Evolutionary conservation across 2,113 vertebrate species (phyloP).

Genomic region (Hemiscyllium ocellatum): DNA sequence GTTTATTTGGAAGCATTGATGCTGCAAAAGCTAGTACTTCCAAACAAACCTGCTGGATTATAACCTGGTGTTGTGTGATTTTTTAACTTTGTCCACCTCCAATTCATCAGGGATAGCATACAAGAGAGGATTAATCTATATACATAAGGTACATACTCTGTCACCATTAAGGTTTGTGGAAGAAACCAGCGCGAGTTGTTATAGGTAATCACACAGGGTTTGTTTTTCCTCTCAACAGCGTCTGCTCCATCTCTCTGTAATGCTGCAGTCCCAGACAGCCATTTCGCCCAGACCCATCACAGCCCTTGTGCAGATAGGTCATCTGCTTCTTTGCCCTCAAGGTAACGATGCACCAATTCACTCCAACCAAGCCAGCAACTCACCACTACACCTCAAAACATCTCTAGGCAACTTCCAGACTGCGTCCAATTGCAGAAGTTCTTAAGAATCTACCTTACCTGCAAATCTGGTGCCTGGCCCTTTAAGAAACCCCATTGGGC

Average conservation of each 20-base stretch:
- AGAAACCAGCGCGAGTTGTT: not conserved
- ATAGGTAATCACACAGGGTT: not conserved
- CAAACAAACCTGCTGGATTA: too few species aligned
- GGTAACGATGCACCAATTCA: not conserved
- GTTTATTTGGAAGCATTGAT: too few species aligned
- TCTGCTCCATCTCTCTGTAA: not conserved
- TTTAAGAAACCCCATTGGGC: not conserved
- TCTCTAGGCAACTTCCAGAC: not conserved
- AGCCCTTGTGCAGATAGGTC: not conserved
- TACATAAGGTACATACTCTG: not conserved
- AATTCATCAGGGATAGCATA: too few species aligned
- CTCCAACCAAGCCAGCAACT: not conserved
- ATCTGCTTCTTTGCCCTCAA: not conserved
- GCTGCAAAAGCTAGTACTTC: too few species aligned
- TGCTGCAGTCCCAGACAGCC: not conserved
- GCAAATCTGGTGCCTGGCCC: not conserved
- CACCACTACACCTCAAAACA: not conserved
- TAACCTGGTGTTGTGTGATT: too few species aligned
- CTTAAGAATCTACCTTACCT: not conserved
- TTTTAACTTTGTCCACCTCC: too few species aligned
- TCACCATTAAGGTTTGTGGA: not conserved
- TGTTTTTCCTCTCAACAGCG: not conserved
- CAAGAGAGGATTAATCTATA: not conserved
- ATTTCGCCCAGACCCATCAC: not conserved
- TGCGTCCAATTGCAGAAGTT: not conserved